A percentile compares a stretch with the other conserved stretches of the same genome.
Evolutionary conservation across 1,140 invertebrate genomes (phyloP).

Genomic region (Wasmannia auropunctata): DNA sequence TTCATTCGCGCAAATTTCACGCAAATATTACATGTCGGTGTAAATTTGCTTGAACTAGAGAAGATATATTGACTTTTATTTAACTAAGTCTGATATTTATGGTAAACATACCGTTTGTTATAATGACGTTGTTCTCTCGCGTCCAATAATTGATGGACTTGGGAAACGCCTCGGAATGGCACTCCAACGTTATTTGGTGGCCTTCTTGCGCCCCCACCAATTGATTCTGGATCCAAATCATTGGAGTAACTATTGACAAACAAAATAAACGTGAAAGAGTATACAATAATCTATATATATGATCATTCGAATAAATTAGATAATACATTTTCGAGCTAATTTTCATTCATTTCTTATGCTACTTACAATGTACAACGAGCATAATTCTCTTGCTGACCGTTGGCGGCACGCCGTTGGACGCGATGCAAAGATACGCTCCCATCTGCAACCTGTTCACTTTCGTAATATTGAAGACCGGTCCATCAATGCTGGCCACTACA

Average conservation of each 20-base stretch:
- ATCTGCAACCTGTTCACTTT: slow-evolving; percentile 95
- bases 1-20: neutral
- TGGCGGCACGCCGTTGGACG: slow-evolving; percentile 93
- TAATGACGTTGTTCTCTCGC: slow-evolving; percentile 91
- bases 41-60: neutral
- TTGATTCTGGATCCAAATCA: slow-evolving; percentile 94
- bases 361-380: slow-evolving; percentile 95
- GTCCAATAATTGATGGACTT: slow-evolving; percentile 96
- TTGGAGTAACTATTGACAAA: slow-evolving; percentile 90
- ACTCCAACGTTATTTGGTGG: slow-evolving; percentile 92
- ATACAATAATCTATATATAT: neutral
- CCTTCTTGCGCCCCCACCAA: slow-evolving; percentile 91
- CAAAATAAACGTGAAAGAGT: neutral
- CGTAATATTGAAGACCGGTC: slow-evolving; percentile 90
- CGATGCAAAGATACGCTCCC: slow-evolving; percentile 96
- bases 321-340: neutral
- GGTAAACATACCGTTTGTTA: slow-evolving; percentile 89
- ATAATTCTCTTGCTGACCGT: slow-evolving; percentile 95
- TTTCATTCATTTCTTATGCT: too few relatives aligned
- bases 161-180: slow-evolving; percentile 94
- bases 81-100: neutral
- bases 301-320: neutral
- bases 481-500: slow-evolving; percentile 88
- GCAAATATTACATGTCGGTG: too few relatives aligned
- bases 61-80: neutral